Base-by-base conservation (phyloP, 2,797 vertebrate species). In the Gallirallus australis region DNA sequence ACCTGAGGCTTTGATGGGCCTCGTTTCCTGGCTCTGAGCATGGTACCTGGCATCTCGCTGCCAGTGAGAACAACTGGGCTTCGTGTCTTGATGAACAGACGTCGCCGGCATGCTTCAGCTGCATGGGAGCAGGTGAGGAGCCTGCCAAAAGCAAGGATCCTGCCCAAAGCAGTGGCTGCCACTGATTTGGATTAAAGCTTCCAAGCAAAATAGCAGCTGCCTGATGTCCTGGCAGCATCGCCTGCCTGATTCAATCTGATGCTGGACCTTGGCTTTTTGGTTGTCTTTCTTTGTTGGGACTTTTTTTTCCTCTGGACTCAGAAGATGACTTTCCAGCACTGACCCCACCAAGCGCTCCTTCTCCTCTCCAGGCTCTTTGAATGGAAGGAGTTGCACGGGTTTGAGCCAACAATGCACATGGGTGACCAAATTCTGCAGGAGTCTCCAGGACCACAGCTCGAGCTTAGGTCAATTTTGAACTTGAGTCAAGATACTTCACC, bases 51-150 rank as follows among this genome's bases (percentile, higher is more conserved):
- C 2, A 0, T 21, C 31, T 66, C 2, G 0, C 27, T 56, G 66
- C 66, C 86, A 65, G 16, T 0, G 10, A 30, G 40, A 56, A 64
- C n/a, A 53, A 17, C 3, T 3, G 9, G 21, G 31, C 4, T 52
- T 14, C 6, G 0, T 19, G 27, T 27, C 42, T 12, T 17, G 21
- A 45, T 11, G 61, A 80, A 24, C 68, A n/a, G 56, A 2, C 0
- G 0, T 65, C 68, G 42, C 75, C 30, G 70, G 57, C 0, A 0
- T 23, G n/a, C 33, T 78, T 40, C 94, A 78, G 37, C 86, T 6
- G 5, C 57, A 15, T 0, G 0, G 80, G 40, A 59, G 40, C 37
- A 30, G 28, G 28, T 0, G 0, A 45, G 45, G 77, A 93, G 59
- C n/a, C 65, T 42, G 61, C 31, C 1, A 1, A 33, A 28, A 57